Base-by-base conservation (phyloP, 2,888 invertebrate genomes). In the Drosophila nigricruria region DNA sequence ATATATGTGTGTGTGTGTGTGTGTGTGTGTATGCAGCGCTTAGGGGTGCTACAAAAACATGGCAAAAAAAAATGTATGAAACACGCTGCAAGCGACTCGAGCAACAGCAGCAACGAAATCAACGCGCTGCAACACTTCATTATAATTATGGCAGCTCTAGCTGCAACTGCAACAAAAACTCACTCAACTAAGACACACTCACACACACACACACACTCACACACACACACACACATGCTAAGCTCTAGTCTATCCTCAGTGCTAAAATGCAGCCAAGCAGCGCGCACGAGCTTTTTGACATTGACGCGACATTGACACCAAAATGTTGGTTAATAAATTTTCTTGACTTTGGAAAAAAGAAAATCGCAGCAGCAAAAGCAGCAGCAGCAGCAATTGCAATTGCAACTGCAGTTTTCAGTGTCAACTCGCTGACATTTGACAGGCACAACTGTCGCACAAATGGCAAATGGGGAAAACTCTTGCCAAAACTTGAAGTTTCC, bases 221-320 rank as follows among this genome's bases (percentile, higher is more conserved):
- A 56, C 23, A 49, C 18, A 27, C 12, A 54, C 8, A 52, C 20
- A n/a, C 5, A 27, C 2, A 32, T 12, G 47, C 12, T 30, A 50
- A 47, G 38, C 49, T 20, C 34, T 20, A 54, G 38, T 71, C 70
- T 64, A 36, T 50, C 20, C 16, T 27, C 42, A 40, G 47, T 27
- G 25, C 36, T 36, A 32, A 54, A 72, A 16, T 14, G 42, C 61
- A 59, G 34, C 36, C 56, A 68, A 63, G 57, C 52, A 61, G 54
- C 54, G 42, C 54, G 45, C 63, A 27, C 47, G 53, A 71, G 65
- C 60, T 82, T 77, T 79, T 77, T 85, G 84, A 85, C 84, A 88
- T 85, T 85, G 84, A 60, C 80, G 83, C 80, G 88, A 89, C 90
- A 89, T 85, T 89, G 84, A 80, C 77, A 80, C 80, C 82, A 70